Evolutionary conservation across 2,888 invertebrate species (phyloP).

Genomic region (Cyclophora albipunctata): DNA sequence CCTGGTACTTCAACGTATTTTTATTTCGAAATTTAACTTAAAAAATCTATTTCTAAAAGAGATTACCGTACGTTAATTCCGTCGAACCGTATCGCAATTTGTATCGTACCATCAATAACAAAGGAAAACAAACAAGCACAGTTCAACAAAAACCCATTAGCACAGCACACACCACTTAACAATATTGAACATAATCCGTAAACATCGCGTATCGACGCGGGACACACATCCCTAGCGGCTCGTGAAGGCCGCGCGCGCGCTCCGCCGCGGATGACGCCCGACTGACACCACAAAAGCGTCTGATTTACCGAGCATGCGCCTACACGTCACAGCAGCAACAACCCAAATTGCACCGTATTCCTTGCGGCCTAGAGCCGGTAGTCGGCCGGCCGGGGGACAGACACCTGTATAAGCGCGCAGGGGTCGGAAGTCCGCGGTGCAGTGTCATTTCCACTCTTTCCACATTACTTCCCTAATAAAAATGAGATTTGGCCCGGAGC

Average conservation of each 20-base stretch:
- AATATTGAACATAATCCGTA: constrained; percentile 20
- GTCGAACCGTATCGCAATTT: too few species aligned
- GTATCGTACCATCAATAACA: too few species aligned
- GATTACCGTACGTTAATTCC: too few species aligned
- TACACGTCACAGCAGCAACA: constrained; percentile 5
- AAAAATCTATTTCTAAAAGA: too few species aligned
- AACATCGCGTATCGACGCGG: constrained; percentile 4
- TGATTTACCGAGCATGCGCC: constrained; percentile 35
- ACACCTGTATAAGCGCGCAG: constrained; percentile 63
- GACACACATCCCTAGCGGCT: constrained; percentile 9
- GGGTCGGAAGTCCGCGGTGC: constrained; percentile 69
- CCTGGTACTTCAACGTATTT: constrained; percentile 1
- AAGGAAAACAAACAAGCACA: constrained; percentile 1
- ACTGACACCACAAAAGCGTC: constrained; percentile 51
- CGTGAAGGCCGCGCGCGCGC: constrained; percentile 26
- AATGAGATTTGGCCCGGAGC: constrained; percentile 56
- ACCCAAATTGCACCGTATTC: constrained; percentile 24
- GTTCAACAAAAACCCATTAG: constrained; percentile 21
- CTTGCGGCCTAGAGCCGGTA: constrained; percentile 19
- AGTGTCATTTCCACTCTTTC: constrained; percentile 71
- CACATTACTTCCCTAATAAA: constrained; percentile 67
- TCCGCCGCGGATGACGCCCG: constrained; percentile 36
- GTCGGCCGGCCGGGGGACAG: constrained; percentile 25
- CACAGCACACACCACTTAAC: constrained; percentile 45
- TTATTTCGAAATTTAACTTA: neutral